Evolutionary conservation across 2,113 vertebrate species (phyloP).

Genomic region (Hypocryptadius cinnamomeus): DNA sequence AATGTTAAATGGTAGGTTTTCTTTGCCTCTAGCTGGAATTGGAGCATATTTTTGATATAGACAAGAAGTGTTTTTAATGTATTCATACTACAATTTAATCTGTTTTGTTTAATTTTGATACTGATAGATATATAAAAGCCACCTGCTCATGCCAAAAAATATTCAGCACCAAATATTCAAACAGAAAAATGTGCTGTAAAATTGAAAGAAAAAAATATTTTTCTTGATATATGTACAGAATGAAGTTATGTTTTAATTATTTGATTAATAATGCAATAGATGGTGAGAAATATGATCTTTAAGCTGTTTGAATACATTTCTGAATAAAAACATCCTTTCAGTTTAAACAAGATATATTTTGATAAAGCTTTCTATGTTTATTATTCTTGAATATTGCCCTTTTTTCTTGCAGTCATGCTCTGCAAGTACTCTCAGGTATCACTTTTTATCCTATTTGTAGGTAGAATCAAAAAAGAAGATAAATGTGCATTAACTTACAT

Average conservation of each 20-base stretch:
- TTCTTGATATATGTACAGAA: neutral
- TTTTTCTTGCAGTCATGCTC: neutral
- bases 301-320: neutral
- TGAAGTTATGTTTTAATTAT: neutral
- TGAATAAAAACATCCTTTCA: neutral
- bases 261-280: neutral
- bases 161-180: neutral
- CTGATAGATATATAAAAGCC: neutral
- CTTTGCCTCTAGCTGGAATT: neutral
- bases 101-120: neutral
- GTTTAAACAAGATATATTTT: neutral
- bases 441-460: neutral
- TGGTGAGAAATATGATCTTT: neutral
- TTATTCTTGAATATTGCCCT: neutral
- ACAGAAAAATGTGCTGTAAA: neutral
- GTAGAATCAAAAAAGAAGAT: neutral
- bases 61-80: neutral
- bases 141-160: neutral
- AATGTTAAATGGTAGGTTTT: neutral
- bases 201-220: neutral
- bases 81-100: neutral
- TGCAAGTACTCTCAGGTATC: neutral
- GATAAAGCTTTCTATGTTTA: neutral
- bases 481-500: neutral
- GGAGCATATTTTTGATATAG: neutral